Percentiles rank a stretch among this genome's conserved stretches.
These are phyloP conservation scores for Arvicanthis niloticus DNA, from an alignment of 2,113 vertebrate species.

Conservation along the genomic window DNA sequence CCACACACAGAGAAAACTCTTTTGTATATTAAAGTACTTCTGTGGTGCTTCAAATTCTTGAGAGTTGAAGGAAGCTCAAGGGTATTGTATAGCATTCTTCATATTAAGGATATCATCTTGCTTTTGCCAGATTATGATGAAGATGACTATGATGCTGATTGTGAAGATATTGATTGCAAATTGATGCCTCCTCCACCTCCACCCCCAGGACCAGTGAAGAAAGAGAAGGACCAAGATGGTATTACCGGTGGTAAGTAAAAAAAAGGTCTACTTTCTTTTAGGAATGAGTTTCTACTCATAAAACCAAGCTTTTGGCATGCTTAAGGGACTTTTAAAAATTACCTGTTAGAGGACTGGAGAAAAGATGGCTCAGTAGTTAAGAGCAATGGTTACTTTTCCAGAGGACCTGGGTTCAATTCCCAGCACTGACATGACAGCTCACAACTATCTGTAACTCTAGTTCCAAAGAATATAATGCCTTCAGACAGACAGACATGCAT, in stretches of 20 bases:
- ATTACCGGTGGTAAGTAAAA: constrained; percentile 87
- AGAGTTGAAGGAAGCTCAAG: not conserved
- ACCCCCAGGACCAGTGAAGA: constrained; percentile 91
- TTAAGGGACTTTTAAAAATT: not conserved
- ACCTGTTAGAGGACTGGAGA: too few species aligned
- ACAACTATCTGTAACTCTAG: too few species aligned
- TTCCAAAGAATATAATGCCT: too few species aligned
- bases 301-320: constrained; percentile 21
- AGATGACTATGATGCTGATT: constrained; percentile 98
- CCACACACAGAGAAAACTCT: not conserved
- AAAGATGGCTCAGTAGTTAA: too few species aligned
- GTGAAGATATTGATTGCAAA: constrained; percentile 97
- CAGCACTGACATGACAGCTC: too few species aligned
- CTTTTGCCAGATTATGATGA: constrained; percentile 91
- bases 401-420: too few species aligned
- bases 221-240: constrained; percentile 91
- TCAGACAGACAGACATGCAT: too few species aligned
- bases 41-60: constrained; percentile 48
- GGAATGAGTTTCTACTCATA: constrained; percentile 40
- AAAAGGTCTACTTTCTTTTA: constrained; percentile 58
- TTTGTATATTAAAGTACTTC: constrained; percentile 37
- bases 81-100: constrained; percentile 5
- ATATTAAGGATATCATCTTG: constrained; percentile 51
- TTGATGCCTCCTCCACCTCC: constrained; percentile 98
- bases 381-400: too few species aligned